Base-by-base conservation (phyloP, 2,888 invertebrate species). In the Cheilosia vernalis region DNA sequence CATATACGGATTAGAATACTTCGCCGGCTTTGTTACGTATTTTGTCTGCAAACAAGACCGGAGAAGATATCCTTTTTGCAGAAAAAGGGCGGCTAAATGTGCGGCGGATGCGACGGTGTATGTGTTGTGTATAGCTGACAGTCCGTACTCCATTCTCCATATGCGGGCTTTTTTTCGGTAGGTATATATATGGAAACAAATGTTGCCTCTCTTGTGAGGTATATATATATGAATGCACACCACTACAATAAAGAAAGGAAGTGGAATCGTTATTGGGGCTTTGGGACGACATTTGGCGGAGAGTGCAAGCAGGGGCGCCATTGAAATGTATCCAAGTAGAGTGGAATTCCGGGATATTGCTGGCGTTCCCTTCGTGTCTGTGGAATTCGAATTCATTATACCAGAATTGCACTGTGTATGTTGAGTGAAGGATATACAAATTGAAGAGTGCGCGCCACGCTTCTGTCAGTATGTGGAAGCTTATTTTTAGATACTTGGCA, bases 291-390 rank as follows among this genome's bases (percentile, higher is more conserved):
- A 49, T 49, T 49, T 37, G 33, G 58, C 19, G 19, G 30, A 19
- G 51, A 13, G 7, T 17, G 37, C 13, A 9, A 33, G 21, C 40
- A 37, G 42, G 42, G 24, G 15, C 4, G 21, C 9, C 40, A 47
- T 27, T 61, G 42, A 67, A 77, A 64, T 84, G 79, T 69, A 79
- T 84, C 67, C 58, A 47, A 70, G 69, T 63, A 58, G 73, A 79
- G 73, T 64, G 69, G 74, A 74, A 74, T 74, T 64, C 37, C 73
- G 69, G 78, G 66, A 83, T 83, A 78, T 58, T 15, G 79, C 33
- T 37, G 55, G 37, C 61, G 63, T 69, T 53, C 58, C 74, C 73
- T 64, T 73, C 27, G n/a, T 63, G 73, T 69, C 79, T 78, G 67
- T 40, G 69, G 69, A 74, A 63, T 74, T 79, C 40, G 58, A 69